These are phyloP conservation scores for Tenthredo livida DNA, from an alignment of 2,888 invertebrate species.

Conservation along the genomic window DNA sequence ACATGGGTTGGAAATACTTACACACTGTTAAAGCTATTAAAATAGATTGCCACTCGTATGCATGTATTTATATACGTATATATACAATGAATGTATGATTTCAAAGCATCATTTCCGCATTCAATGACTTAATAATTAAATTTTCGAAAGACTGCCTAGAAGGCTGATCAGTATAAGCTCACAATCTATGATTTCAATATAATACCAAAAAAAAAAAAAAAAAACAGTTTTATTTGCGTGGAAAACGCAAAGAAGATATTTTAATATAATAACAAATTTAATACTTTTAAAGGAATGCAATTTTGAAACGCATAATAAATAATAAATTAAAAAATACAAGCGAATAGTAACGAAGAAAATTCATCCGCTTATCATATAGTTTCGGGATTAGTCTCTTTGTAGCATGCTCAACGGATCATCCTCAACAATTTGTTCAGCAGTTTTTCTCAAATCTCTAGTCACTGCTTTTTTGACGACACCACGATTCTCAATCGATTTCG, in stretches of 20 bases:
- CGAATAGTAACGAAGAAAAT: background rate
- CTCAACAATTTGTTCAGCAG: slow-evolving; percentile 72
- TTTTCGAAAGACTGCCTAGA: background rate
- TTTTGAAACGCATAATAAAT: slow-evolving; percentile 34
- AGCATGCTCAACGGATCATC: slow-evolving; percentile 75
- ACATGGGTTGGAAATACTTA: slow-evolving; percentile 15
- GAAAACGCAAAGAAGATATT: slow-evolving; percentile 9
- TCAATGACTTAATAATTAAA: slow-evolving; percentile 14
- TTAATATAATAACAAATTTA: slow-evolving; percentile 15
- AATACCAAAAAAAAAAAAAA: background rate
- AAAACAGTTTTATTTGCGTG: background rate
- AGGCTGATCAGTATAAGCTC: background rate
- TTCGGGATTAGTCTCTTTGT: slow-evolving; percentile 67
- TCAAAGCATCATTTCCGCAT: slow-evolving; percentile 25
- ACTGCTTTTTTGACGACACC: slow-evolving; percentile 67
- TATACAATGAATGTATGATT: slow-evolving; percentile 37
- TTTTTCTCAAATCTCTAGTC: slow-evolving; percentile 73
- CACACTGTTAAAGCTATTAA: slow-evolving; percentile 38
- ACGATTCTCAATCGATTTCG: slow-evolving; percentile 55
- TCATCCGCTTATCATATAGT: slow-evolving; percentile 26
- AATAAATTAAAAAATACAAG: slow-evolving; percentile 24
- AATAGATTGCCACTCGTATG: slow-evolving; percentile 24
- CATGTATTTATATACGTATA: slow-evolving; percentile 33
- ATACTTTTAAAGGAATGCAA: slow-evolving; percentile 48
- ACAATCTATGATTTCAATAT: background rate